Percentiles rank a stretch among this genome's conserved stretches.
Evolutionary conservation across 1,140 invertebrate species (phyloP).

Genomic region (Macrobrachium nipponense): DNA sequence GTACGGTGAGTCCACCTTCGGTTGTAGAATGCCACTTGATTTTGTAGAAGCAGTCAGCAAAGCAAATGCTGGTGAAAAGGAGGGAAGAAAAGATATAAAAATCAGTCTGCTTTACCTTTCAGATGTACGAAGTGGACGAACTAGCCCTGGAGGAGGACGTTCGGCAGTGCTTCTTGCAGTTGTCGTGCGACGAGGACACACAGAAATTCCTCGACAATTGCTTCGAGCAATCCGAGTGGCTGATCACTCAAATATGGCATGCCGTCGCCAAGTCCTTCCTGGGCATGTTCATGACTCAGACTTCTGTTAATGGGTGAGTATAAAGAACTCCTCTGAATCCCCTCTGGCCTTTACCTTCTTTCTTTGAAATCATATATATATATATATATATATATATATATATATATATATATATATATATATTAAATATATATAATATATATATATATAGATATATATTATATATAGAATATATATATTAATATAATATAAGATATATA

Average conservation of each 20-base stretch:
- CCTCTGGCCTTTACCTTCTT: not conserved
- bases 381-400: not conserved
- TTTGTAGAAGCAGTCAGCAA: too few species aligned
- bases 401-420: constrained; percentile 7
- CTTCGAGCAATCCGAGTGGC: constrained; percentile 79
- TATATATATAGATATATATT: too few species aligned
- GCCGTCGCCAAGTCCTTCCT: constrained; percentile 78
- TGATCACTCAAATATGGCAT: constrained; percentile 83
- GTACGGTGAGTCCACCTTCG: too few species aligned
- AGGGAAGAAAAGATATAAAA: too few species aligned
- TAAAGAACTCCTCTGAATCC: not conserved
- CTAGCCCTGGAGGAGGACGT: constrained; percentile 34
- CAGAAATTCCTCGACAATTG: constrained; percentile 78
- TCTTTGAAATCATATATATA: not conserved
- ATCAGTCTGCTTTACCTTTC: not conserved
- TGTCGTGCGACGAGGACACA: constrained; percentile 78
- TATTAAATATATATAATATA: not conserved
- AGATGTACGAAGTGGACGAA: constrained; percentile 51
- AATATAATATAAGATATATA: too few species aligned
- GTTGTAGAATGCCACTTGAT: too few species aligned
- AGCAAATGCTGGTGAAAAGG: too few species aligned
- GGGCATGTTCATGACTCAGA: constrained; percentile 82
- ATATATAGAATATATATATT: too few species aligned
- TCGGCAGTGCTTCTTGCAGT: constrained; percentile 74
- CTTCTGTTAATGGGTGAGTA: constrained; percentile 86